Conservation (phyloP, 2,797 vertebrate species). For the Meda fulgida region DNA sequence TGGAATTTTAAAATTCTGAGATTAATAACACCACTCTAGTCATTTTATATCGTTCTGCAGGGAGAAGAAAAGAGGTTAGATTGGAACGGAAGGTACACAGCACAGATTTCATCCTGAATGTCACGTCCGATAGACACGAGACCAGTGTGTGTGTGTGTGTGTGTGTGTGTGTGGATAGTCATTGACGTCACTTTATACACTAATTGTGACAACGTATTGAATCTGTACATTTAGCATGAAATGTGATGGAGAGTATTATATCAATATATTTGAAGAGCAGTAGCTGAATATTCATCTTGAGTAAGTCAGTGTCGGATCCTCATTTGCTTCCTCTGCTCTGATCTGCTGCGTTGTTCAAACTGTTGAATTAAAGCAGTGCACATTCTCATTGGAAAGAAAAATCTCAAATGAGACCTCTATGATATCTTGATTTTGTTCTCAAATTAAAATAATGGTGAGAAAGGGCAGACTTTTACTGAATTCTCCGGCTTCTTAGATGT, state of each 20-base stretch:
- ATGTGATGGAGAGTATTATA: not conserved
- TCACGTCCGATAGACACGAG: not conserved
- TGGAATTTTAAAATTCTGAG: slow-evolving; percentile 78
- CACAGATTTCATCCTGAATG: not conserved
- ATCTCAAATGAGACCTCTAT: not conserved
- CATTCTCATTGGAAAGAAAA: not conserved
- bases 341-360: not conserved
- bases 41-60: slow-evolving; percentile 61
- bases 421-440: not conserved
- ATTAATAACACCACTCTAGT: slow-evolving; percentile 72
- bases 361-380: slow-evolving; percentile 1
- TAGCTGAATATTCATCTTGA: not conserved
- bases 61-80: not conserved
- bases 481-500: not conserved
- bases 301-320: slow-evolving; percentile 15
- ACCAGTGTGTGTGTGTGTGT: no score
- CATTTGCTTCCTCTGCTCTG: slow-evolving; percentile 1
- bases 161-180: not conserved
- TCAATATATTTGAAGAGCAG: not conserved
- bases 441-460: not conserved
- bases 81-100: not conserved
- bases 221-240: not conserved
- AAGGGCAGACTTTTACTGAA: not conserved
- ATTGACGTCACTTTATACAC: not conserved
- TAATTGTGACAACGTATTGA: not conserved